These are phyloP conservation scores for Rhamphomyia laevipes DNA, from an alignment of 2,888 invertebrate species.

Conservation along the genomic window DNA sequence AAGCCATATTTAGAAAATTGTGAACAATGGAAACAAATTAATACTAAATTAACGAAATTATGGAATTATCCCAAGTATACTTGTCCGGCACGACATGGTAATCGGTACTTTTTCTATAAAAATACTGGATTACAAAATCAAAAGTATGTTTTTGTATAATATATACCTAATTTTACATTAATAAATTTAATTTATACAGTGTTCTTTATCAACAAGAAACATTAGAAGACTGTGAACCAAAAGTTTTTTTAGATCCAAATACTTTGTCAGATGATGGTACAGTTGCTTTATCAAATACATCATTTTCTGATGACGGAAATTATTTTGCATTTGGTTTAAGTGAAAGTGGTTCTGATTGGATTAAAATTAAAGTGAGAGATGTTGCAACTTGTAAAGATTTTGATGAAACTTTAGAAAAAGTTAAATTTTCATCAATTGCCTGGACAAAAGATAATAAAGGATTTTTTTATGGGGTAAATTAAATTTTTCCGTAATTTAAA, in stretches of 20 bases:
- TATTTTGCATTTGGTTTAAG: constrained; percentile 87
- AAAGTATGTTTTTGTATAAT: constrained; percentile 42
- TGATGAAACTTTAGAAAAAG: constrained; percentile 77
- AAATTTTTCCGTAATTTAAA: background rate
- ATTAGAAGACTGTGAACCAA: constrained; percentile 60
- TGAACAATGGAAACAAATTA: constrained; percentile 57
- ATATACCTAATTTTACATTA: no score
- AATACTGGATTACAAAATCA: constrained; percentile 97
- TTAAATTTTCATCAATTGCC: constrained; percentile 81
- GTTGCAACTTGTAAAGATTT: constrained; percentile 67
- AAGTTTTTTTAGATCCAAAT: constrained; percentile 93
- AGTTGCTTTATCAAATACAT: constrained; percentile 58
- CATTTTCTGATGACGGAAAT: constrained; percentile 82
- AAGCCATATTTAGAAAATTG: constrained; percentile 73
- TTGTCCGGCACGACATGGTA: constrained; percentile 71
- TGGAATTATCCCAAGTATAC: constrained; percentile 97
- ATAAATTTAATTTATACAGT: constrained; percentile 41
- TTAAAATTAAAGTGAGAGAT: constrained; percentile 72
- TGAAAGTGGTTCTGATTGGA: constrained; percentile 93
- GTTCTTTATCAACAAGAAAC: constrained; percentile 81
- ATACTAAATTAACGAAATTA: constrained; percentile 68
- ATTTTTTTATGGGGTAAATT: constrained; percentile 80
- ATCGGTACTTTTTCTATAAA: constrained; percentile 74
- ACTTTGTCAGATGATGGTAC: constrained; percentile 83
- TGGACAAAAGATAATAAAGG: constrained; percentile 96